phyloP scores from a whole-genome alignment of 2,888 invertebrate genomes.

The Coleophora deauratella region DNA sequence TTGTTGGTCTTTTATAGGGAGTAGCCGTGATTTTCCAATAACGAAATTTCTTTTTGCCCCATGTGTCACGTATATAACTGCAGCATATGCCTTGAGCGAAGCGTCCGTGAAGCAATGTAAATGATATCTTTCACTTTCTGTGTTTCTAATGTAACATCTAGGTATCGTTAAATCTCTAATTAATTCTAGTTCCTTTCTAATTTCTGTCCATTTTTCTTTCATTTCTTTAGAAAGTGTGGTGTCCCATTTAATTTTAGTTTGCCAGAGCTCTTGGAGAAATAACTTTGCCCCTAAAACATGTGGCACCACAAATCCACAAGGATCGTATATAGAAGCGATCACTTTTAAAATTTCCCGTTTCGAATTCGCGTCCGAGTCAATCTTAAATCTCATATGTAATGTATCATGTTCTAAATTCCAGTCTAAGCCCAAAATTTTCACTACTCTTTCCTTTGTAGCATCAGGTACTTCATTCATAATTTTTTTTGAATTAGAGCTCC shows the following conservation, averaged over 20 bases:
- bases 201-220: background rate
- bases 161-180: background rate
- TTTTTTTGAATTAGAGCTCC: no score
- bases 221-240: background rate
- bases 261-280: slow-evolving; percentile 8
- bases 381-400: background rate
- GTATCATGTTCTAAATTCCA: no score
- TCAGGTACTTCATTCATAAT: no score
- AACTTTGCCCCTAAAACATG: slow-evolving; percentile 7
- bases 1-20: slow-evolving; percentile 5
- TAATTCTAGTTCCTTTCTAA: background rate
- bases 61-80: slow-evolving; percentile 6
- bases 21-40: slow-evolving; percentile 4
- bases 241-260: slow-evolving; percentile 9
- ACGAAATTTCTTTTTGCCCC: no score
- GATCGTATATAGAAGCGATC: slow-evolving; percentile 12
- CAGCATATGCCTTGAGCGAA: slow-evolving; percentile 6
- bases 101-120: background rate
- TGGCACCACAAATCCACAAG: slow-evolving; percentile 11
- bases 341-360: slow-evolving; percentile 3
- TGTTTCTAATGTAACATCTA: background rate
- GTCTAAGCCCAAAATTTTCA: no score
- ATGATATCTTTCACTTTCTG: background rate
- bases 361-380: no score
- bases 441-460: no score